A percentile compares a stretch with the other conserved stretches of the same genome.
phyloP scores from a whole-genome alignment of 2,113 vertebrate species.

The Fulica atra region DNA sequence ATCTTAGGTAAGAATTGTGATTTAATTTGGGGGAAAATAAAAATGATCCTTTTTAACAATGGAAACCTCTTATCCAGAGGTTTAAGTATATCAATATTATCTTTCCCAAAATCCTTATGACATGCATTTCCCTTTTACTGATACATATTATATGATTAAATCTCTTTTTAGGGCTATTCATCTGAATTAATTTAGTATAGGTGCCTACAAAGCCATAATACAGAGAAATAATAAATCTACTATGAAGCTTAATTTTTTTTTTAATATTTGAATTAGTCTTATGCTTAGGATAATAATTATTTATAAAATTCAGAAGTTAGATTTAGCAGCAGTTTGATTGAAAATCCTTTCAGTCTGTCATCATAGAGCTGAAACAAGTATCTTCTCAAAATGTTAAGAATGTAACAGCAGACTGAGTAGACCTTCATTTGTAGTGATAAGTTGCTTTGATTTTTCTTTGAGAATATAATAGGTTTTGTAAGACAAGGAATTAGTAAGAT shows the following conservation, averaged over 20 bases:
- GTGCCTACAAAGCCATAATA: not conserved
- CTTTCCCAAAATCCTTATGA: not conserved
- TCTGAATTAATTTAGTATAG: not conserved
- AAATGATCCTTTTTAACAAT: not conserved
- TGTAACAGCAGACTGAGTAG: not conserved
- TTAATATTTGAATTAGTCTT: not conserved
- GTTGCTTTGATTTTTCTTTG: not conserved
- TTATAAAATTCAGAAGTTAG: not conserved
- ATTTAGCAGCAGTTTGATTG: not conserved
- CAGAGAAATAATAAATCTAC: not conserved
- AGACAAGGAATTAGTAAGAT: not conserved
- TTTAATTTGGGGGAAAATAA: not conserved
- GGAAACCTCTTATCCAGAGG: not conserved
- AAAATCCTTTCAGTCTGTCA: not conserved
- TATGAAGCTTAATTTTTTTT: not conserved
- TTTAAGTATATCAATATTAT: not conserved
- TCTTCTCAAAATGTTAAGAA: not conserved
- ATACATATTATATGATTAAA: not conserved
- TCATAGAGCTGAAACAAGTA: not conserved
- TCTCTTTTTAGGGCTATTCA: not conserved
- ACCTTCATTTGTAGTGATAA: not conserved
- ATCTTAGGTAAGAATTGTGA: not conserved
- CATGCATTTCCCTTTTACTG: not conserved
- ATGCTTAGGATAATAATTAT: not conserved
- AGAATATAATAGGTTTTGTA: not conserved